Percentiles rank a stretch among this genome's conserved stretches.
Evolutionary conservation across 2,797 vertebrate species (phyloP).

Genomic region (Phoebastria nigripes): DNA sequence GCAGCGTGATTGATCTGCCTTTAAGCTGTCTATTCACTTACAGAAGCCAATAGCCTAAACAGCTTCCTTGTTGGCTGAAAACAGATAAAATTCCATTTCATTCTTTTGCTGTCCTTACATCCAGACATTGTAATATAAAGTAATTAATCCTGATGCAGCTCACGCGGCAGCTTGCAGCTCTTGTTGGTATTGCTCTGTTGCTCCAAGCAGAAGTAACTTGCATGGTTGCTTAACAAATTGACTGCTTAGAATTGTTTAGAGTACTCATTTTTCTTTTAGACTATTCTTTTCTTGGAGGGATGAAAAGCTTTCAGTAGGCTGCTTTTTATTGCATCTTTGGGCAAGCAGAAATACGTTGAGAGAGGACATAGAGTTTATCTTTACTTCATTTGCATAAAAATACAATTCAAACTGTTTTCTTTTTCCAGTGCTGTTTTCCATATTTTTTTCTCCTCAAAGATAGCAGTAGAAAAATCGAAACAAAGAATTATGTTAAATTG

Average conservation of each 20-base stretch:
- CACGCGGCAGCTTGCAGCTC: not conserved
- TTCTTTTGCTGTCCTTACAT: constrained; percentile 15
- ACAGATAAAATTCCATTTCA: not conserved
- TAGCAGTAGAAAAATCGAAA: not conserved
- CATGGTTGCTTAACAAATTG: constrained; percentile 42
- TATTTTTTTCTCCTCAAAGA: constrained; percentile 23
- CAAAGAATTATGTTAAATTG: not conserved
- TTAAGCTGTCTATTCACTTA: not conserved
- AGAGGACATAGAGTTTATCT: constrained; percentile 39
- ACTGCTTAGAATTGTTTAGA: constrained; percentile 28
- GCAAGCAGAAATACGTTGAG: not conserved
- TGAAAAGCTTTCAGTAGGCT: constrained; percentile 16
- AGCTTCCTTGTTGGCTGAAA: not conserved
- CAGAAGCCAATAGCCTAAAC: not conserved
- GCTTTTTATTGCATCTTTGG: not conserved
- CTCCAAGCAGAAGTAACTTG: constrained; percentile 16
- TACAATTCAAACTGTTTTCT: constrained; percentile 23
- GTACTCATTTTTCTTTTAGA: constrained; percentile 58
- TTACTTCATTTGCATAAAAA: constrained; percentile 61
- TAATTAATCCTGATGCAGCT: constrained; percentile 58
- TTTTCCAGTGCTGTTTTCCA: not conserved
- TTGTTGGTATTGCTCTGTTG: not conserved
- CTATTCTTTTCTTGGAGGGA: not conserved
- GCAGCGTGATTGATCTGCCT: not conserved
- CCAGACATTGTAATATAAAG: not conserved